Base-by-base conservation (phyloP, 92 coral and sea anemone species). In the Zoanthus sociatus region DNA sequence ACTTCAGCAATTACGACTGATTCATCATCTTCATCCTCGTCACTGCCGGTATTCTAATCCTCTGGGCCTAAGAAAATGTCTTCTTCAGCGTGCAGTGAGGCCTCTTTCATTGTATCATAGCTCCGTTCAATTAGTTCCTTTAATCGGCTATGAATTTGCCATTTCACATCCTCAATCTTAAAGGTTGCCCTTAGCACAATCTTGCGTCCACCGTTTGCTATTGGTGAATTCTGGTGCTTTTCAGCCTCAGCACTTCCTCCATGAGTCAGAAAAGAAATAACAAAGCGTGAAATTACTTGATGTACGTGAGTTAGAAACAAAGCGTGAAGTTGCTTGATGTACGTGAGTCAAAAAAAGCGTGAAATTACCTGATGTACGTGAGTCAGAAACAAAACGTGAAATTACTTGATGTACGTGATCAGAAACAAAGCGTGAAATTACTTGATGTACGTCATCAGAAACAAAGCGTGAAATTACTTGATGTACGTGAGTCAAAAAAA, bases 181-280 rank as follows among this genome's bases (percentile, higher is more conserved):
- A 86, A 76, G 42, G 63, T 61, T 30, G 66, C 89, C 76, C 64
- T 72, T 71, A 76, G 89, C 44, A 63, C 76, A 33, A 76, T 76
- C 89, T 86, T 45, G 20, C 76, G 82, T 42, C 89, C 89, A 18
- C 83, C 83, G 21, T 69, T 83, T 83, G 70, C 78, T 37, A 64
- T 44, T 76, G 77, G 83, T 54, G 83, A 86, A 47, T 60, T 63
- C 75, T 75, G 64, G 21, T 64, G 64, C 77, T 45, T 77, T 76
- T 86, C 89, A 74, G 20, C 78, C 78, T 76, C 76, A 77, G 64
- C 83, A 63, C 89, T 86, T 46, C 77, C 83, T 5, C 77, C 55
- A 26, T 42, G 76, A 71, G 33, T 70, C 8, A 77, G 77, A 21
- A 86, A 77, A 86, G 66, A 77, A 64, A 48, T 77, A 71, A 77